Evolutionary conservation across 2,113 vertebrate species (phyloP).

Genomic region (Gasterosteus aculeatus): DNA sequence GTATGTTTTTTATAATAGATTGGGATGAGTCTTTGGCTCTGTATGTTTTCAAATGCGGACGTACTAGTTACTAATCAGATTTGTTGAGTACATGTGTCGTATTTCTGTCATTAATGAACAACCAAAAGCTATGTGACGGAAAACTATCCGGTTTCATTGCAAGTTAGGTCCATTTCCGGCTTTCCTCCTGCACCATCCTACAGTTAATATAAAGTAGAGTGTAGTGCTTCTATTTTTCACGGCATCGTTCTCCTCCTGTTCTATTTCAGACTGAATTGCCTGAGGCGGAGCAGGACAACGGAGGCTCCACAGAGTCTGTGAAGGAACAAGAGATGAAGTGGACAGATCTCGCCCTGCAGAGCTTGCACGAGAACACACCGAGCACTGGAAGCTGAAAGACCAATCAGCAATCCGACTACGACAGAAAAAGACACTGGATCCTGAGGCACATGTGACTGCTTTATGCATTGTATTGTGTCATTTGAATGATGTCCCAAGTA

Average conservation of each 20-base stretch:
- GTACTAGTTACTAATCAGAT: not conserved
- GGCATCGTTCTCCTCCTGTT: not conserved
- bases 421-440: conserved; percentile 4
- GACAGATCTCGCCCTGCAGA: conserved; percentile 94
- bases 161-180: not conserved
- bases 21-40: not conserved
- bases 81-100: not conserved
- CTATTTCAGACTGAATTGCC: conserved; percentile 90
- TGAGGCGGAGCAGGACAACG: conserved; percentile 97
- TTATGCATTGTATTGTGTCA: not conserved
- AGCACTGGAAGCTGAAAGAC: conserved; percentile 79
- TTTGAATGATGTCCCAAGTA: too few relatives aligned
- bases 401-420: not conserved
- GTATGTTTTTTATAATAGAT: not conserved
- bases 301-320: conserved; percentile 95
- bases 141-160: not conserved
- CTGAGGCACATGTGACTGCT: not conserved
- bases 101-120: not conserved
- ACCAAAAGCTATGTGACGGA: not conserved
- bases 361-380: conserved; percentile 94
- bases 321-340: conserved; percentile 99
- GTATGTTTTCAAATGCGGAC: not conserved
- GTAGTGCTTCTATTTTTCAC: not conserved
- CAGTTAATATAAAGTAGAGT: not conserved
- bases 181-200: not conserved